Evolutionary conservation across 2,888 invertebrate genomes (phyloP).

Genomic region (Calameuta pallipes): DNA sequence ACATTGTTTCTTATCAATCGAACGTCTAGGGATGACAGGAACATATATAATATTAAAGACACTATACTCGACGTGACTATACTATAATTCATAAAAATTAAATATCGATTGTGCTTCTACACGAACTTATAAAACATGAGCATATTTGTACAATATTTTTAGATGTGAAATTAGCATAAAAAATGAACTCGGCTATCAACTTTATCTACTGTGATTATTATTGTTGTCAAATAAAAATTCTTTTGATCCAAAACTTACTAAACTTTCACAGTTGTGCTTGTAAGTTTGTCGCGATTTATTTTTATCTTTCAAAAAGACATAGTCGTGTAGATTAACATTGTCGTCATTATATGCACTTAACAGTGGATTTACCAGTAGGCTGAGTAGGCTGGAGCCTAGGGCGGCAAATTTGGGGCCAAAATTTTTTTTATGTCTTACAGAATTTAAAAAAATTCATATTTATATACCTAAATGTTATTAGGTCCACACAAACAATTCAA

Average conservation of each 20-base stretch:
- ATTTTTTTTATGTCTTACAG: no score
- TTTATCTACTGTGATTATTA: not conserved
- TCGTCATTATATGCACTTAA: no score
- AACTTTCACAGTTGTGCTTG: not conserved
- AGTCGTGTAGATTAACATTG: no score
- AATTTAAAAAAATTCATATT: no score
- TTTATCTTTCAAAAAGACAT: not conserved
- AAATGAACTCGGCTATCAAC: not conserved
- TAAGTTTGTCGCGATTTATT: not conserved
- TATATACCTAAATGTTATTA: no score
- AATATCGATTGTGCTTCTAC: not conserved
- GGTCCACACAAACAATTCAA: no score
- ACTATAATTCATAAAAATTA: not conserved
- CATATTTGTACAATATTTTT: not conserved
- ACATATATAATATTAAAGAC: not conserved
- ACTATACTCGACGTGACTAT: not conserved
- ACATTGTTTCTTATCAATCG: not conserved
- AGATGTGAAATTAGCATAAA: not conserved
- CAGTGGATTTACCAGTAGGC: no score
- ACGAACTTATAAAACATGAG: not conserved
- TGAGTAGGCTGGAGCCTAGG: no score
- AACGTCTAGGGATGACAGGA: not conserved
- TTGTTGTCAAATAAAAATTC: conserved; percentile 1
- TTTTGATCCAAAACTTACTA: not conserved
- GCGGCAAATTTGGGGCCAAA: no score